Evolutionary conservation across 2,888 invertebrate species (phyloP).

Genomic region (Zhuqinia jingwanae): DNA sequence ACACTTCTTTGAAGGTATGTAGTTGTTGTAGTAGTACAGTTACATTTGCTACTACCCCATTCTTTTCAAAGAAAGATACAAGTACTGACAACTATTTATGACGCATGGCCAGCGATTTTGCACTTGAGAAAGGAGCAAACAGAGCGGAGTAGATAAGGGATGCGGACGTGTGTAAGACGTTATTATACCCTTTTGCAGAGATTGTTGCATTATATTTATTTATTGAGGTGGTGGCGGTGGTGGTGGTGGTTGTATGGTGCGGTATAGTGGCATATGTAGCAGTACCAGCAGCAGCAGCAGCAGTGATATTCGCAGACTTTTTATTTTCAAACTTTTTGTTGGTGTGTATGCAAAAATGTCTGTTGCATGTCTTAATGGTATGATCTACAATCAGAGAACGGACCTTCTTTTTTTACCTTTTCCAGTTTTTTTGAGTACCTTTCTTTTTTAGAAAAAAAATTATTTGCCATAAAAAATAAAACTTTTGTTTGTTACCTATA

Average conservation of each 20-base stretch:
- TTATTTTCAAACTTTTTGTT: no score
- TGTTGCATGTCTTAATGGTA: not conserved
- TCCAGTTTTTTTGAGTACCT: no score
- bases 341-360: not conserved
- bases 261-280: no score
- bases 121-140: slow-evolving; percentile 61
- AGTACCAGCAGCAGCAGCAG: no score
- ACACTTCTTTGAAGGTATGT: not conserved
- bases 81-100: slow-evolving; percentile 41
- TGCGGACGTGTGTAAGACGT: slow-evolving; percentile 32
- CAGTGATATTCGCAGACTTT: no score
- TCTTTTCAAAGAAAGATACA: slow-evolving; percentile 3
- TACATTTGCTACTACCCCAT: not conserved
- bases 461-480: no score
- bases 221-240: not conserved
- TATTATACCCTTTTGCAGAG: slow-evolving; percentile 36
- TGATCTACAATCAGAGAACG: no score
- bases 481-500: no score
- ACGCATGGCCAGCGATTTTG: slow-evolving; percentile 62
- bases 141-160: slow-evolving; percentile 60
- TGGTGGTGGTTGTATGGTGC: not conserved
- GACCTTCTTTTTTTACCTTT: no score
- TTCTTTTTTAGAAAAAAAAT: no score
- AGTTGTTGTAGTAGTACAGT: not conserved
- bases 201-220: slow-evolving; percentile 34